Evolutionary conservation across 2,888 invertebrate species (phyloP), one percentile per base, ranked within the genome.

Genomic region (Alloscopus bannaensis): DNA sequence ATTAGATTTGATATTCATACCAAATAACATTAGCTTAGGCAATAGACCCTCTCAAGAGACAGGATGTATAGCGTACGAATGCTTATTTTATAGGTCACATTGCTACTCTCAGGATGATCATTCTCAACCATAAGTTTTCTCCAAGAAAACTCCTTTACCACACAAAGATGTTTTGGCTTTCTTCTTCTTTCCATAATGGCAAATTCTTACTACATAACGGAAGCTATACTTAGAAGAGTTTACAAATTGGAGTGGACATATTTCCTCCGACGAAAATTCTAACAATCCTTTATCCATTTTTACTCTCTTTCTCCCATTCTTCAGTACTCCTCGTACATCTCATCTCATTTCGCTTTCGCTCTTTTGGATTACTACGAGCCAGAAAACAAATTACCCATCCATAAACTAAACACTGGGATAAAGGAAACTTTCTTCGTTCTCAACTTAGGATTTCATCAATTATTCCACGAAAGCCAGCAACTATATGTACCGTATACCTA

Each of bases 361-460:
- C n/a, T n/a, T n/a, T n/a, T n/a, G n/a, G 8, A 36, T 36, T 36
- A 36, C 36, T 36, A 6, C 6, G 8, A 36, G 36, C 6, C 6
- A 36, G 36, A 40, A 64, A 69, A 62, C 69, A 69, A 77, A 77
- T 77, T 59, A 57, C 52, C 68, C 52, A 69, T 69, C 68, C 42
- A 68, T 29, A 77, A 62, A 57, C 45, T 65, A 73, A 65, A 73
- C 64, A 64, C 45, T 50, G 59, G 47, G 59, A 45, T 47, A 57
- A 75, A n/a, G n/a, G n/a, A 60, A 59, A 57, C 66, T 66, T 57
- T 68, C 55, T 55, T 55, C 60, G 24, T 31, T 72, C 55, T 69
- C 76, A 69, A 77, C 76, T 75, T 77, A 69, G 60, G 62, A 69
- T 69, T 77, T 55, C 69, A 77, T 77, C 76, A 77, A 77, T 77